phyloP scores from a whole-genome alignment of 2,888 invertebrate species.

The Eristalis arbustorum region DNA sequence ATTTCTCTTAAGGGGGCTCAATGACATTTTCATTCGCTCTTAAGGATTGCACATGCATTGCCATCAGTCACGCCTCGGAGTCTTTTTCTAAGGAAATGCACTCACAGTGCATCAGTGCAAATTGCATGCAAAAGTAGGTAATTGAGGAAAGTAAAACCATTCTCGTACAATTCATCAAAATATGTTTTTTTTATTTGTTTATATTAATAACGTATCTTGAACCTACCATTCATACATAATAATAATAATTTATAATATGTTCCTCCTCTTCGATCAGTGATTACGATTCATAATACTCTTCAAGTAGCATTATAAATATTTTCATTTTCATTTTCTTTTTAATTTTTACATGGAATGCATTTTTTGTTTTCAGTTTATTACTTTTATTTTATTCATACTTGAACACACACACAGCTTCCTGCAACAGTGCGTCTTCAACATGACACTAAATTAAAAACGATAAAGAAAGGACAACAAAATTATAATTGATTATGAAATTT shows the following conservation, averaged over 20 bases:
- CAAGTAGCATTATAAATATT: slow-evolving; percentile 62
- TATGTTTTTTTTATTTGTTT: slow-evolving; percentile 72
- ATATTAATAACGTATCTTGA: slow-evolving; percentile 74
- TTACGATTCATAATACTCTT: slow-evolving; percentile 58
- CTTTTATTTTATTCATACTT: slow-evolving; percentile 62
- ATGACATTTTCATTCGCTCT: too few relatives aligned
- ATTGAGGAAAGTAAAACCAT: slow-evolving; percentile 33
- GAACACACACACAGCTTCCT: slow-evolving; percentile 45
- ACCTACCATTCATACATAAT: slow-evolving; percentile 73
- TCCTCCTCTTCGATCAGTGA: slow-evolving; percentile 42
- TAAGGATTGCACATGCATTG: too few relatives aligned
- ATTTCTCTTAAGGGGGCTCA: too few relatives aligned
- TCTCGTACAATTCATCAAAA: slow-evolving; percentile 72
- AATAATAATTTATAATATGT: slow-evolving; percentile 68
- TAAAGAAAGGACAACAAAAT: slow-evolving; percentile 22
- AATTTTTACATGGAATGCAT: slow-evolving; percentile 80
- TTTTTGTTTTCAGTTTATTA: slow-evolving; percentile 57
- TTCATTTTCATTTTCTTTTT: slow-evolving; percentile 55
- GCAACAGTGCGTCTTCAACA: slow-evolving; percentile 28
- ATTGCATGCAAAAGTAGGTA: neutral
- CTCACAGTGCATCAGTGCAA: too few relatives aligned
- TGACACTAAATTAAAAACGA: slow-evolving; percentile 7
- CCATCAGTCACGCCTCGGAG: too few relatives aligned
- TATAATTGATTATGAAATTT: neutral
- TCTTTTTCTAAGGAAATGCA: too few relatives aligned